phyloP scores from a whole-genome alignment of 2,888 invertebrate genomes.

The Asteroscopus sphinx region DNA sequence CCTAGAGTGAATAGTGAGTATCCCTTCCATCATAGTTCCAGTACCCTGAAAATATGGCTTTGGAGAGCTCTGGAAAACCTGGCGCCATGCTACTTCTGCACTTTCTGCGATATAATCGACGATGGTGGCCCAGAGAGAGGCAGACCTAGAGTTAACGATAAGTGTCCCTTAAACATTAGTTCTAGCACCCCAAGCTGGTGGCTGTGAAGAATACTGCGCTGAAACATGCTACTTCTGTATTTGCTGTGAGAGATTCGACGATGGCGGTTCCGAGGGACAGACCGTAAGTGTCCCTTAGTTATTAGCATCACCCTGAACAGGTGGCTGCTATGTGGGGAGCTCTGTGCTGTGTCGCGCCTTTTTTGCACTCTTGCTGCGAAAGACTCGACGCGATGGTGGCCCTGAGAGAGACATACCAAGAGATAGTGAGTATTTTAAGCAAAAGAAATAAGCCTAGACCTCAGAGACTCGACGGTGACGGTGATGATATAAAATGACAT shows the following conservation, averaged over 20 bases:
- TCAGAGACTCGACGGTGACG: too few species aligned
- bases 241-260: conserved; percentile 76
- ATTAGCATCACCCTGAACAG: background rate
- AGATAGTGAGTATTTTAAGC: conserved; percentile 78
- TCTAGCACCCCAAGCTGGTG: background rate
- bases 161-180: conserved; percentile 53
- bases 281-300: conserved; percentile 71
- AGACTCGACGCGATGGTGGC: conserved; percentile 64
- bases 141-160: conserved; percentile 76
- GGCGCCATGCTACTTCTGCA: conserved; percentile 82
- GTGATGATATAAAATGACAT: too few species aligned
- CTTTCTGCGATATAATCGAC: conserved; percentile 76
- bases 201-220: background rate
- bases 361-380: conserved; percentile 81
- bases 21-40: conserved; percentile 7
- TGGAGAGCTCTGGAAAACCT: conserved; percentile 81
- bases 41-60: conserved; percentile 77
- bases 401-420: conserved; percentile 69
- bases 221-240: conserved; percentile 81
- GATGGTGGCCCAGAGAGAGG: conserved; percentile 64
- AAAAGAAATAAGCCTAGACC: too few species aligned
- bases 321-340: background rate
- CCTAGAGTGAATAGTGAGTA: too few species aligned
- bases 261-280: conserved; percentile 65
- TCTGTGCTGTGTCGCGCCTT: conserved; percentile 71